These are phyloP conservation scores for Diabrotica undecimpunctata DNA, from an alignment of 1,140 invertebrate species.

Conservation along the genomic window DNA sequence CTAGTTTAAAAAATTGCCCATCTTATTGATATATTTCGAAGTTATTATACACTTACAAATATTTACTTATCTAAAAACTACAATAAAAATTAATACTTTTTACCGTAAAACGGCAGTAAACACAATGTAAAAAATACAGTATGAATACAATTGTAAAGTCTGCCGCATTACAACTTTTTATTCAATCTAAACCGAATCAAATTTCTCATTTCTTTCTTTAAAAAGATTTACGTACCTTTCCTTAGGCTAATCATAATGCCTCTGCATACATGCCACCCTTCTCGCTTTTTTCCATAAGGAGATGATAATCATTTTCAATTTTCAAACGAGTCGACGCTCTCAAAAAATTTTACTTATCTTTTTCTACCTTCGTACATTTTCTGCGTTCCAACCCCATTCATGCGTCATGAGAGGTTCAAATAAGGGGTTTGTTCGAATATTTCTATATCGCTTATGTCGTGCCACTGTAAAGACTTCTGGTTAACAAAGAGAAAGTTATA, in stretches of 20 bases:
- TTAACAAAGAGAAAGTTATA: too few relatives aligned
- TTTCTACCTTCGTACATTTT: not conserved
- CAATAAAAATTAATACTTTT: too few relatives aligned
- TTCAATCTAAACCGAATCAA: not conserved
- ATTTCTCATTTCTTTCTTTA: not conserved
- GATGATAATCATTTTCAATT: constrained; percentile 3
- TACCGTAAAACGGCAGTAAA: too few relatives aligned
- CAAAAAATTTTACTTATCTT: not conserved
- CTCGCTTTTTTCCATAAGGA: not conserved
- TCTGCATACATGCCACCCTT: not conserved
- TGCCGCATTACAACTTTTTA: not conserved
- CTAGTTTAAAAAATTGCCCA: too few relatives aligned
- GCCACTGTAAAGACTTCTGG: not conserved
- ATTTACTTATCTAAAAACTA: too few relatives aligned
- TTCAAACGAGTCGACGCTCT: not conserved
- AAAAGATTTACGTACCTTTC: not conserved
- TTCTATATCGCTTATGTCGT: not conserved
- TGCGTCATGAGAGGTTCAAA: not conserved
- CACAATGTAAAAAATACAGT: too few relatives aligned
- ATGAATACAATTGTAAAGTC: too few relatives aligned
- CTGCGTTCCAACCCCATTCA: not conserved
- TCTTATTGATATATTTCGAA: too few relatives aligned
- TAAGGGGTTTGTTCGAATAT: not conserved
- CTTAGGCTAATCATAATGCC: not conserved
- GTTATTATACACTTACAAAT: too few relatives aligned